Evolutionary conservation across 2,888 invertebrate genomes (phyloP).

Genomic region (Girardia tigrina): DNA sequence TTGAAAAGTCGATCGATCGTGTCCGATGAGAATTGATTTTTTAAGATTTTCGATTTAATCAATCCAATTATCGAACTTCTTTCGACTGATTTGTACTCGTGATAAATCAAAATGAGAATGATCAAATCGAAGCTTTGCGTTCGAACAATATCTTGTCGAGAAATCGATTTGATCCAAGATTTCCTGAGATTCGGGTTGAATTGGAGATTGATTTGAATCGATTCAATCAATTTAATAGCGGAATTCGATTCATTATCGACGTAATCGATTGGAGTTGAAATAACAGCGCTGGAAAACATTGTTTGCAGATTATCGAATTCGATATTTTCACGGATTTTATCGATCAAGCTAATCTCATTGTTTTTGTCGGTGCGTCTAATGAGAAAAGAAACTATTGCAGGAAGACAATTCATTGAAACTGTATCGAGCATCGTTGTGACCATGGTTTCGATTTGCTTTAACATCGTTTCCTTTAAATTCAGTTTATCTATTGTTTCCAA

Average conservation of each 20-base stretch:
- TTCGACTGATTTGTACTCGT: background rate
- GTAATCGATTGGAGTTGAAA: background rate
- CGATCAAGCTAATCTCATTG: background rate
- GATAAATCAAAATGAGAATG: background rate
- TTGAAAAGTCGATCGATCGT: background rate
- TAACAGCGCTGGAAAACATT: background rate
- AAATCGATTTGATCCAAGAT: background rate
- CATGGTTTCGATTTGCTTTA: background rate
- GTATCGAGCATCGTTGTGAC: background rate
- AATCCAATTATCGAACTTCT: background rate
- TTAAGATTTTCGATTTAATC: background rate
- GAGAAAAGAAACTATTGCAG: background rate
- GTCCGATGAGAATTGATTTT: background rate
- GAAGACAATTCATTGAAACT: background rate
- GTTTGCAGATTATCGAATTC: background rate
- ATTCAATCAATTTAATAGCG: background rate
- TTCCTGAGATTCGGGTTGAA: background rate
- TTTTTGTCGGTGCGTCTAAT: background rate
- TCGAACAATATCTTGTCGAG: background rate
- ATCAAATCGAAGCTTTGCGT: background rate
- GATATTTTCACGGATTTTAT: background rate
- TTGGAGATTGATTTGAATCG: constrained; percentile 6
- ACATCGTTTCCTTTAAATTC: background rate
- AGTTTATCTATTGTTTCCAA: background rate
- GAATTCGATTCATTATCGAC: background rate